Conservation (phyloP, 2,888 invertebrate species). For the Dicranocentrus wangi region DNA sequence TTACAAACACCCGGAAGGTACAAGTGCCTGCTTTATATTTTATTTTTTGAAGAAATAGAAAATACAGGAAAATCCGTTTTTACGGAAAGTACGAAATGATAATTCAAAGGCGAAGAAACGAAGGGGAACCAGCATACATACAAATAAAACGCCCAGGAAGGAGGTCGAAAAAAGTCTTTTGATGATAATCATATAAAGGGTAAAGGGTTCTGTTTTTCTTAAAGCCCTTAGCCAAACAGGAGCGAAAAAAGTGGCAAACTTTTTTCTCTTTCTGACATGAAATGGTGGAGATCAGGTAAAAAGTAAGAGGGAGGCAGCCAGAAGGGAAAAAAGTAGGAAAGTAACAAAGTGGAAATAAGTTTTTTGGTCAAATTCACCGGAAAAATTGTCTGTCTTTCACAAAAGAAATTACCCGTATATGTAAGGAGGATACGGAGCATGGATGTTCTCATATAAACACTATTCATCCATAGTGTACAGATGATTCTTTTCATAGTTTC, state of each 20-base stretch:
- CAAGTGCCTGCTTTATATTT: no score
- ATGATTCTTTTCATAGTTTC: no score
- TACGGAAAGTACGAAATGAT: background rate
- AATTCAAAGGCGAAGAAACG: background rate
- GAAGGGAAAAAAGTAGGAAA: conserved; percentile 59
- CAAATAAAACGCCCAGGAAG: background rate
- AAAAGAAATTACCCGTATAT: conserved; percentile 60
- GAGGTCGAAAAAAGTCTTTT: background rate
- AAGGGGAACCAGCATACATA: background rate
- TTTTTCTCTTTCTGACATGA: conserved; percentile 12
- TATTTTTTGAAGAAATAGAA: no score
- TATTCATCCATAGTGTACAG: no score
- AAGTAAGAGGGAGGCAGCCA: conserved; percentile 19
- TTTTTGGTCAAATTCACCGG: conserved; percentile 49
- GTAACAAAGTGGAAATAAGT: conserved; percentile 51
- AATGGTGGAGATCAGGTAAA: background rate
- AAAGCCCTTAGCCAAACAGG: no score
- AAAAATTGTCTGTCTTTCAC: conserved; percentile 57
- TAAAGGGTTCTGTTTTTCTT: no score
- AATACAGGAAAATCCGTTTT: no score
- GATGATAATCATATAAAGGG: background rate
- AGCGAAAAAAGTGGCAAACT: background rate
- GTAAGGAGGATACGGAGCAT: no score
- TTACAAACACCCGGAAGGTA: no score
- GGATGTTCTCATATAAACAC: no score